These are phyloP conservation scores for Thysanoteuthis rhombus DNA, from an alignment of 2,888 invertebrate genomes.

Conservation along the genomic window DNA sequence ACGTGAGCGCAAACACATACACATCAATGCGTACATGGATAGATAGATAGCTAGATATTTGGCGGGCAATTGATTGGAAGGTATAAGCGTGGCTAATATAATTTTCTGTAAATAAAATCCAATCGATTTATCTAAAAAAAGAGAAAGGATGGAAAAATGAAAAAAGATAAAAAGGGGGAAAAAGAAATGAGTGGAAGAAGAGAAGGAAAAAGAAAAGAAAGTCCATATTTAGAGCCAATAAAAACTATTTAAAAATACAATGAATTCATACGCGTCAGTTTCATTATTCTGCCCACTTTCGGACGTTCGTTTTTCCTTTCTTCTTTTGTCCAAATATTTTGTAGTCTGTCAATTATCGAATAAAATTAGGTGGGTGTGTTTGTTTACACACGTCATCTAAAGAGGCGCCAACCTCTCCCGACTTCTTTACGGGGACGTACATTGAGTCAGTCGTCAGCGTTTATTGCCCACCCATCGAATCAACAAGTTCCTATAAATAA, in stretches of 20 bases:
- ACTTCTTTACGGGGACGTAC: background rate
- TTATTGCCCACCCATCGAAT: background rate
- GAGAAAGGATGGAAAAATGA: background rate
- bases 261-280: background rate
- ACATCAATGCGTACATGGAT: background rate
- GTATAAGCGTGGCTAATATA: background rate
- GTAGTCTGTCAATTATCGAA: slow-evolving; percentile 12
- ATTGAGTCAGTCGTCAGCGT: background rate
- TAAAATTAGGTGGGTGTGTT: background rate
- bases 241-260: background rate
- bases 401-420: background rate
- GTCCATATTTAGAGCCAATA: background rate
- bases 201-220: background rate
- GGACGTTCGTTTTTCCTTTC: background rate
- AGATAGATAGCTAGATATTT: background rate
- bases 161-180: background rate
- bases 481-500: slow-evolving; percentile 12
- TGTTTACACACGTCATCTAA: background rate
- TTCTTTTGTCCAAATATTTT: background rate
- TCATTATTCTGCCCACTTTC: background rate
- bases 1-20: background rate
- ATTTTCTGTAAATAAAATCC: background rate
- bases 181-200: background rate
- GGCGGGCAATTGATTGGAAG: background rate
- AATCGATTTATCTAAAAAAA: background rate